These are phyloP conservation scores for Luehdorfia chinensis DNA, from an alignment of 1,140 invertebrate species.

Conservation along the genomic window DNA sequence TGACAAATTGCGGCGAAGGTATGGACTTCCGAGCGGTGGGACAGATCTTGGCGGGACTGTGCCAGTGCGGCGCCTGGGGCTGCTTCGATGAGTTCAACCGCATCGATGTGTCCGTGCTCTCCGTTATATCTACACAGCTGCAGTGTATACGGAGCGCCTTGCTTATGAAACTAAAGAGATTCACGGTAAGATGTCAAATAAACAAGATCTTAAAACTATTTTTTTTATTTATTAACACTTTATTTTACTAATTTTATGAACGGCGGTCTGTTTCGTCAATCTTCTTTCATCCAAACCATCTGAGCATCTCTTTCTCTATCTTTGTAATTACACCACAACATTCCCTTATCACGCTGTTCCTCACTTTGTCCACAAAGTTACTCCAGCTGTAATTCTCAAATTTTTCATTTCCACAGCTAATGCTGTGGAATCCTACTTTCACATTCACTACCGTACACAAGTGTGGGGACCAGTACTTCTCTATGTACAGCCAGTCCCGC, in stretches of 20 bases:
- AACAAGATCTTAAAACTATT: not conserved
- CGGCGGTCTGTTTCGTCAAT: not conserved
- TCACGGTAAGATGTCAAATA: constrained; percentile 80
- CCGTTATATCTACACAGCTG: constrained; percentile 93
- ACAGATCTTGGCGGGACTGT: constrained; percentile 89
- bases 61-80: constrained; percentile 90
- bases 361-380: too few species aligned
- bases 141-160: constrained; percentile 92
- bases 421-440: too few species aligned
- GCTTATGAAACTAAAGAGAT: constrained; percentile 83
- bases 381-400: too few species aligned
- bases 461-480: too few species aligned
- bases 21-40: constrained; percentile 94
- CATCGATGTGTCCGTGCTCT: constrained; percentile 92
- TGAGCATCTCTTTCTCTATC: too few species aligned
- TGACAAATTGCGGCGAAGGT: constrained; percentile 94
- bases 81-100: constrained; percentile 96
- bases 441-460: too few species aligned
- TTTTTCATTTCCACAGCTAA: too few species aligned
- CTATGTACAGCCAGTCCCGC: too few species aligned
- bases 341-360: too few species aligned
- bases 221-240: too few species aligned
- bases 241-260: not conserved
- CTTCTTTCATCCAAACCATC: too few species aligned
- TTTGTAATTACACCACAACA: too few species aligned